A percentile compares a stretch with the other conserved stretches of the same genome.
phyloP scores from a whole-genome alignment of 2,888 invertebrate genomes.

The Mechanitis messenoides region DNA sequence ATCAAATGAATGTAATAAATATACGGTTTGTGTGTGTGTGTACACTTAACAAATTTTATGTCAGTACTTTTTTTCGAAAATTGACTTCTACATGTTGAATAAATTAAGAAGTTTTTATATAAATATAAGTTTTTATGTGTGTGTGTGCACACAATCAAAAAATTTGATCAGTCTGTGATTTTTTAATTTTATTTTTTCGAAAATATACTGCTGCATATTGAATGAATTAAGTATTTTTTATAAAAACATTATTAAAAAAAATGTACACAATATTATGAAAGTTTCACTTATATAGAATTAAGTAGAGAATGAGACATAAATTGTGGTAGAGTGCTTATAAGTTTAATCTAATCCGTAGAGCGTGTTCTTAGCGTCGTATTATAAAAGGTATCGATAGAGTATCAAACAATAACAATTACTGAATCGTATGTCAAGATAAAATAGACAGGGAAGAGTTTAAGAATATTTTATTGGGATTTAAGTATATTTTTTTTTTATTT shows the following conservation, averaged over 20 bases:
- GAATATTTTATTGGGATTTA: no score
- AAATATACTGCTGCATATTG: no score
- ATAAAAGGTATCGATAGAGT: background rate
- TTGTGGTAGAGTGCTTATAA: background rate
- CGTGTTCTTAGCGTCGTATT: background rate
- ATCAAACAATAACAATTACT: constrained; percentile 1
- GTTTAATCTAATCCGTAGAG: background rate
- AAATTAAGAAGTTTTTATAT: no score
- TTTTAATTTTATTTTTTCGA: no score
- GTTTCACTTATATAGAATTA: background rate
- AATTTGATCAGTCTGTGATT: no score
- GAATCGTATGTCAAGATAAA: background rate
- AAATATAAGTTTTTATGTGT: no score
- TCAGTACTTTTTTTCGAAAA: no score
- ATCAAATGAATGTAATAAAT: constrained; percentile 1
- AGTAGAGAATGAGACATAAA: background rate
- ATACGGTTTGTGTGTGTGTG: constrained; percentile 9
- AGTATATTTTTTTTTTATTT: no score
- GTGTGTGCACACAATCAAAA: no score
- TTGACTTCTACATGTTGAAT: no score
- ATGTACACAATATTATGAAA: background rate
- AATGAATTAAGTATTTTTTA: no score
- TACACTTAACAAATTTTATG: background rate
- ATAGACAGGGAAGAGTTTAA: background rate
- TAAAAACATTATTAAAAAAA: background rate